phyloP scores from a whole-genome alignment of 2,113 vertebrate genomes.

The Dromaius novaehollandiae region DNA sequence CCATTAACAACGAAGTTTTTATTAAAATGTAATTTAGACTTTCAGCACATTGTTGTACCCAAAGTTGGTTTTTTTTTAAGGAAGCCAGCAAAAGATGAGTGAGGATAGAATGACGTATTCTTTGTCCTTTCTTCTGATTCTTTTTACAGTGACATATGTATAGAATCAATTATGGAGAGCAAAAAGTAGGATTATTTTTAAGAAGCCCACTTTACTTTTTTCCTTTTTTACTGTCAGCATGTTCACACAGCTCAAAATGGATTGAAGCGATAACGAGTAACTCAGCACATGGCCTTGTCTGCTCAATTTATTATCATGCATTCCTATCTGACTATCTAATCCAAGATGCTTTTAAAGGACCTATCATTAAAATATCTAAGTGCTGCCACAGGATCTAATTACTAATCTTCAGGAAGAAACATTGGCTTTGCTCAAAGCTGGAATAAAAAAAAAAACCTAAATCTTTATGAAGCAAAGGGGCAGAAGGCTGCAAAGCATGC shows the following conservation, averaged over 20 bases:
- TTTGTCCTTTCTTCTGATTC: neutral
- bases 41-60: neutral
- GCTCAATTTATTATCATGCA: constrained; percentile 31
- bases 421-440: neutral
- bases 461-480: neutral
- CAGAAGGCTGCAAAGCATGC: neutral
- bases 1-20: neutral
- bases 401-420: constrained; percentile 47
- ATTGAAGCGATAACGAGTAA: neutral
- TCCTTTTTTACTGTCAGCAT: neutral
- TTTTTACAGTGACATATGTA: neutral
- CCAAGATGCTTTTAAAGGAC: constrained; percentile 50
- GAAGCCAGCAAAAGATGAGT: neutral
- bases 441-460: neutral
- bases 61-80: neutral
- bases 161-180: neutral
- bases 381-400: constrained; percentile 46
- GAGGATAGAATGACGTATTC: neutral
- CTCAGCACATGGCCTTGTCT: constrained; percentile 27
- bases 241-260: neutral
- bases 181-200: neutral
- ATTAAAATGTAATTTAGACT: neutral
- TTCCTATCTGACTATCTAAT: constrained; percentile 53
- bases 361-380: constrained; percentile 20
- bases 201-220: neutral